Evolutionary conservation across 2,113 vertebrate species (phyloP), one percentile per base, ranked within the genome.

Genomic region (Hippotragus niger): DNA sequence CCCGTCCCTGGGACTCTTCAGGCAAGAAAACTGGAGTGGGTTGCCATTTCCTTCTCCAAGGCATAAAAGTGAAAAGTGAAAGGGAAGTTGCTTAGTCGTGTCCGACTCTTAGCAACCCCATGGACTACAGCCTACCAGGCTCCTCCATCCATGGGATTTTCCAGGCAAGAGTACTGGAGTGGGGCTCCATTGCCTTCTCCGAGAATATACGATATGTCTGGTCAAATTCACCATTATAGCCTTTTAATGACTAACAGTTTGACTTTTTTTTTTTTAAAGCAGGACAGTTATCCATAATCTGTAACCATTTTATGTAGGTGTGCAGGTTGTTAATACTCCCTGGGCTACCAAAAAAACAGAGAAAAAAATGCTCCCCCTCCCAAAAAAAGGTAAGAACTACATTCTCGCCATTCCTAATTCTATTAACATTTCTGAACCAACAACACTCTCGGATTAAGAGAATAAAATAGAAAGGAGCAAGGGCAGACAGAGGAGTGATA

Each of bases 241-340:
- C 52, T 74, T 47, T 36, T 88, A 85, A 58, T 31, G 6, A 92
- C 33, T 60, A 16, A 33, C 11, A 62, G 27, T 16, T 43, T 10
- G 23, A 74, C 93, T 91, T 47, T 71, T 50, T 50, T 53, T 53
- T 88, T 83, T 90, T 45, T 76, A 17, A 85, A 95, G 83, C 27
- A 94, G 84, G 62, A 57, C 52, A 96, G 74, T 82, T 53, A 88
- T 33, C 17, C 62, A 78, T 81, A n/a, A 87, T 90, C 97, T 94
- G 76, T 62, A 97, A 60, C 83, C 36, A 64, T 97, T 97, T 96
- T 95, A 60, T 45, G 88, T 83, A n/a, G 0, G 14, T 31, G 12
- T 52, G 47, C 55, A 91, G 45, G 97, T 85, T 97, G 67, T 57
- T 94, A 87, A 43, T 0, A 0, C 1, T 52, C 6, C 45, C 43